Base-by-base conservation (phyloP, 2,888 invertebrate species). In the Cosmia trapezina region DNA sequence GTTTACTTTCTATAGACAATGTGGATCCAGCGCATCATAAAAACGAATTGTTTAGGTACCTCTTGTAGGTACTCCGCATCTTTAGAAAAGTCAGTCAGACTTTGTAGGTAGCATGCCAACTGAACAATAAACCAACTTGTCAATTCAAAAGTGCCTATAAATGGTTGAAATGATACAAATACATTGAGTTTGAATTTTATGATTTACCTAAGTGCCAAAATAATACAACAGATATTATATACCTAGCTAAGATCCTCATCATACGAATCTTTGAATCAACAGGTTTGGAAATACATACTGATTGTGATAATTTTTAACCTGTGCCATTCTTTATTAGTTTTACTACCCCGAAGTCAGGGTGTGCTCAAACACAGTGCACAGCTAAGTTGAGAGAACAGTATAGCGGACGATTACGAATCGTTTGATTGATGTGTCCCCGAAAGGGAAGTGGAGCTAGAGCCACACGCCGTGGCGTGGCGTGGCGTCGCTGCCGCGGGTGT, bases 361-460 rank as follows among this genome's bases (percentile, higher is more conserved):
- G 45, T 37, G 11, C 28, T 33, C 17, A 43, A 43, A 60, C 71
- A 22, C 37, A 51, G 22, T 28, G 12, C 56, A 54, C 43, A 37
- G 4, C 37, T 37, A 37, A 37, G 6, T 6, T 37, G 37, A 37
- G 33, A 33, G 33, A 33, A 33, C n/a, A n/a, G n/a, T n/a, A n/a
- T n/a, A n/a, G 7, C 28, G 37, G 37, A 6, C 6, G 41, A 56
- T 47, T 65, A 33, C 22, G 53, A 47, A 22, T 37, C 22, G 17
- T 60, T 37, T 22, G 45, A 51, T 22, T 45, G 56, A n/a, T n/a
- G 66, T 43, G 56, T 76, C 64, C 14, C 37, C 43, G 65, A 62
- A 9, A 54, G 47, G 33, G 33, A 17, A 45, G 11, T 14, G 51
- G 28, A 28, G 45, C 64, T 37, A 33, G 62, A 19, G 28, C 4